Conservation (phyloP, 2,797 vertebrate species). For the Amniataba percoides region DNA sequence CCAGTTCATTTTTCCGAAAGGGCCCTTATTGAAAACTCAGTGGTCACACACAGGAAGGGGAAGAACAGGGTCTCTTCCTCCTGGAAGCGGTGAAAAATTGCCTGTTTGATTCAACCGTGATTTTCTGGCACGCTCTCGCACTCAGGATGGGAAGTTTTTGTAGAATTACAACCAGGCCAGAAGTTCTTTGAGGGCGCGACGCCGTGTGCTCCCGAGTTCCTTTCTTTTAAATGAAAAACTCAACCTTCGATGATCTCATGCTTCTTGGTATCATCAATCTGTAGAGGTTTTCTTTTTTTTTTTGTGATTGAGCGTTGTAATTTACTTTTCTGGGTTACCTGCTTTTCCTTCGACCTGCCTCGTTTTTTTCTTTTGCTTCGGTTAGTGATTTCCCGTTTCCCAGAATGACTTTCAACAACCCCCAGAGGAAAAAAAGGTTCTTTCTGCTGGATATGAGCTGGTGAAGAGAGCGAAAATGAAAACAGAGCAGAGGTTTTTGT, state of each 20-base stretch:
- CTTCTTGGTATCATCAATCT: slow-evolving; percentile 42
- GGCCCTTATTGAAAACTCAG: slow-evolving; percentile 38
- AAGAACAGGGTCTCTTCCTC: slow-evolving; percentile 37
- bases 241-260: slow-evolving; percentile 48
- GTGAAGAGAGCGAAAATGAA: background rate
- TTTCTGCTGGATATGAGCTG: slow-evolving; percentile 5
- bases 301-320: slow-evolving; percentile 31
- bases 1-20: slow-evolving; percentile 49
- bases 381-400: slow-evolving; percentile 28
- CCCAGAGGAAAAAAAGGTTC: background rate
- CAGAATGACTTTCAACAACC: slow-evolving; percentile 29
- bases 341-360: slow-evolving; percentile 18
- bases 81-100: slow-evolving; percentile 48
- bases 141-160: slow-evolving; percentile 32
- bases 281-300: background rate
- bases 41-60: slow-evolving; percentile 32
- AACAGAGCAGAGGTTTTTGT: slow-evolving; percentile 11
- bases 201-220: slow-evolving; percentile 32
- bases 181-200: slow-evolving; percentile 36
- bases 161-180: slow-evolving; percentile 36
- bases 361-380: slow-evolving; percentile 12
- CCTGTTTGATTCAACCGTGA: slow-evolving; percentile 11
- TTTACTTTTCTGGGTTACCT: slow-evolving; percentile 35
- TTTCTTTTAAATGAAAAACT: slow-evolving; percentile 60
- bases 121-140: slow-evolving; percentile 15